Evolutionary conservation across 2,797 vertebrate genomes (phyloP).

Genomic region (Aselliscus stoliczkanus): DNA sequence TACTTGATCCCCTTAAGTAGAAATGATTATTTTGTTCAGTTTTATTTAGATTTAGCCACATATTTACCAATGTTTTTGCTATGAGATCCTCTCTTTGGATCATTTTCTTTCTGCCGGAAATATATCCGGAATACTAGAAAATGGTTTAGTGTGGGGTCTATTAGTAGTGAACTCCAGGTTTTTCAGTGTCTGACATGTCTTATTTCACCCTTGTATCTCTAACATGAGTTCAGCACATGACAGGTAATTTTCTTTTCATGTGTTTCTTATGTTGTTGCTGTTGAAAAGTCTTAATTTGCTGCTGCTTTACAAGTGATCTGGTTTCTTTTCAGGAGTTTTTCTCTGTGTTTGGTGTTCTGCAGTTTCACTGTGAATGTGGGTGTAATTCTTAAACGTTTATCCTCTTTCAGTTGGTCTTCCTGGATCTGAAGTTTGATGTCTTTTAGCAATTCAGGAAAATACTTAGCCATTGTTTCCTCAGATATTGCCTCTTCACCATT

Average conservation of each 20-base stretch:
- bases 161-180: not conserved
- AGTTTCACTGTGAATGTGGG: not conserved
- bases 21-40: not conserved
- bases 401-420: not conserved
- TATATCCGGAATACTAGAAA: not conserved
- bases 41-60: conserved; percentile 17
- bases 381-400: not conserved
- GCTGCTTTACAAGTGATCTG: not conserved
- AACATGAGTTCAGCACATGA: not conserved
- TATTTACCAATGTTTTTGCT: not conserved
- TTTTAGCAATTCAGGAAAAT: not conserved
- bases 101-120: conserved; percentile 6
- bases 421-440: not conserved
- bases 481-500: not conserved
- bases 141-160: not conserved
- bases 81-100: not conserved
- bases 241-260: not conserved
- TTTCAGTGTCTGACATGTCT: not conserved
- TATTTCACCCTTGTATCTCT: not conserved
- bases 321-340: not conserved
- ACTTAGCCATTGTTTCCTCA: not conserved
- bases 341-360: not conserved
- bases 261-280: not conserved
- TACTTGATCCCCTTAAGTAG: not conserved
- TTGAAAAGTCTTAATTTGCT: conserved; percentile 25